Evolutionary conservation across 2,113 vertebrate species (phyloP).

Genomic region (Pygoscelis antarcticus): DNA sequence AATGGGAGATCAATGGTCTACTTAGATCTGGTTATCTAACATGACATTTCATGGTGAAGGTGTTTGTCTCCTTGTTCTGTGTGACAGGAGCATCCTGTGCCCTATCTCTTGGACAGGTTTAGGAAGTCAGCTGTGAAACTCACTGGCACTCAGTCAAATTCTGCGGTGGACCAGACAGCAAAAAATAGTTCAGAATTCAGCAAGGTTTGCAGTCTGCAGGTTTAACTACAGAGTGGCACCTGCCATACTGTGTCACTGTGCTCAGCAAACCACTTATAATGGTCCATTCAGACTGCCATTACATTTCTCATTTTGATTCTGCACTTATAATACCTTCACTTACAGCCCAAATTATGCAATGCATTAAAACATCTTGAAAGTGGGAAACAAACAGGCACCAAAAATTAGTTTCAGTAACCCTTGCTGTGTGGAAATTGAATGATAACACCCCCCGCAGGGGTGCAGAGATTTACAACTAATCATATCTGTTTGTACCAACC

Average conservation of each 20-base stretch:
- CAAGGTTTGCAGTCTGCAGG: not conserved
- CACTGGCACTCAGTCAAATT: not conserved
- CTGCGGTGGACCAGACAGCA: not conserved
- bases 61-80: not conserved
- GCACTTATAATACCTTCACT: not conserved
- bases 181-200: not conserved
- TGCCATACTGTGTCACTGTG: not conserved
- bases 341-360: constrained; percentile 29
- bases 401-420: constrained; percentile 63
- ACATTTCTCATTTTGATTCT: not conserved
- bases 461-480: not conserved
- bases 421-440: constrained; percentile 66
- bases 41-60: not conserved
- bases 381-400: constrained; percentile 17
- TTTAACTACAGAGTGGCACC: not conserved
- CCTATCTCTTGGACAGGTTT: not conserved
- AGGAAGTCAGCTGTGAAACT: not conserved
- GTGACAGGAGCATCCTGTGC: not conserved
- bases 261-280: not conserved
- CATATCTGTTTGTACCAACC: not conserved
- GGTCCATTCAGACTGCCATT: not conserved
- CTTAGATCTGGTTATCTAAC: not conserved
- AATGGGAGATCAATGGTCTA: not conserved
- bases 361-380: constrained; percentile 23
- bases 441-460: not conserved